phyloP scores from a whole-genome alignment of 2,797 vertebrate genomes.

The Dryobates pubescens region DNA sequence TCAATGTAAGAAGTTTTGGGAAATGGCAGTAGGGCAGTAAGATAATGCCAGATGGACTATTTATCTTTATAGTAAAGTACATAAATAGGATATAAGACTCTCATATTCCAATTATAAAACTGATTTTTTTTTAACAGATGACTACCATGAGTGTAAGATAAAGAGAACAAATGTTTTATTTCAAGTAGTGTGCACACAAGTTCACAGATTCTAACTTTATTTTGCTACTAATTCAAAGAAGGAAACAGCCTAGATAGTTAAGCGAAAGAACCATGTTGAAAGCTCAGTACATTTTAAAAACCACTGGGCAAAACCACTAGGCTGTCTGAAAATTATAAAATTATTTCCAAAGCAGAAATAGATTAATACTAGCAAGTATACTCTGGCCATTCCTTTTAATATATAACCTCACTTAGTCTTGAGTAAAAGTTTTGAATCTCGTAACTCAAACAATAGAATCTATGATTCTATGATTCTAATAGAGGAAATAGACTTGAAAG shows the following conservation, averaged over 20 bases:
- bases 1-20: background rate
- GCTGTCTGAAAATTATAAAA: background rate
- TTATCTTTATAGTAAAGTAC: background rate
- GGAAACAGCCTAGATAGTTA: background rate
- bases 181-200: background rate
- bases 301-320: background rate
- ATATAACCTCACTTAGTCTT: background rate
- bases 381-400: background rate
- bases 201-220: background rate
- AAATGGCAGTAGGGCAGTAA: background rate
- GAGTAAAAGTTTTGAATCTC: background rate
- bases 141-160: background rate
- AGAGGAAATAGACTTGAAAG: slow-evolving; percentile 11
- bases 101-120: background rate
- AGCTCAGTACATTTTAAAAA: background rate
- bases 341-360: background rate
- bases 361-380: background rate
- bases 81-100: background rate
- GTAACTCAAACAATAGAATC: background rate
- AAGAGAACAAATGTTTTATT: background rate
- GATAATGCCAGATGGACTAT: background rate
- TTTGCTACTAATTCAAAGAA: slow-evolving; percentile 4
- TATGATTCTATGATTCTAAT: background rate
- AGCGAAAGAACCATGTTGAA: background rate
- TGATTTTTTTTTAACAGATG: background rate